Base-by-base conservation (phyloP, 2,113 vertebrate species). In the Oncorhynchus gorbuscha region DNA sequence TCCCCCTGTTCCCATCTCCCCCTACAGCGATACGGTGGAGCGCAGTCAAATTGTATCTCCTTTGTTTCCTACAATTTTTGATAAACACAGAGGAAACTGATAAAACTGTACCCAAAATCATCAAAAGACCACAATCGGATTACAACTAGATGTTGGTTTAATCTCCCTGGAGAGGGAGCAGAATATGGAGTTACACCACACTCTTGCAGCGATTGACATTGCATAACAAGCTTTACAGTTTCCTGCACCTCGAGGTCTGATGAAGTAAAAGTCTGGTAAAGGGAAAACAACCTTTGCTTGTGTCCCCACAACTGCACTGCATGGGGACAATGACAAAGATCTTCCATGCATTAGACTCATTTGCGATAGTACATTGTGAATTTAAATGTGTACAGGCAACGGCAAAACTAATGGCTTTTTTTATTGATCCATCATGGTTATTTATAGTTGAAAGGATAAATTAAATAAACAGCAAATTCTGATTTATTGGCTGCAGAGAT, bases 111-210 rank as follows among this genome's bases (percentile, higher is more conserved):
- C 75, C 71, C 13, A 32, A 73, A 73, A 73, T 75, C 77, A 77
- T 83, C 81, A 58, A 83, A 81, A 81, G 83, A 55, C 75, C 72
- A 79, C 64, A 59, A 69, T 24, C 66, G 65, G 78, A 79, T 79
- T 76, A 79, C 11, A 28, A 77, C 71, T 59, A 76, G 67, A 69
- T 83, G 9, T 71, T 69, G 28, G 64, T 74, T 75, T 80, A 72
- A 87, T 80, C 77, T 84, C 65, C 22, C 35, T 61, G 66, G 79
- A 81, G 76, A 76, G 26, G 51, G 69, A 80, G 59, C 74, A 20
- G 74, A 39, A 75, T 58, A 20, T 45, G 71, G 61, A 24, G 77
- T 85, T 81, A 71, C 74, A 72, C 80, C 39, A 45, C 78, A 76
- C 66, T 51, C 45, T 72, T 71, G 73, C 79, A 77, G 74, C 71